Conservation (phyloP, 2,888 invertebrate species). For the Opisthograptis luteolata region DNA sequence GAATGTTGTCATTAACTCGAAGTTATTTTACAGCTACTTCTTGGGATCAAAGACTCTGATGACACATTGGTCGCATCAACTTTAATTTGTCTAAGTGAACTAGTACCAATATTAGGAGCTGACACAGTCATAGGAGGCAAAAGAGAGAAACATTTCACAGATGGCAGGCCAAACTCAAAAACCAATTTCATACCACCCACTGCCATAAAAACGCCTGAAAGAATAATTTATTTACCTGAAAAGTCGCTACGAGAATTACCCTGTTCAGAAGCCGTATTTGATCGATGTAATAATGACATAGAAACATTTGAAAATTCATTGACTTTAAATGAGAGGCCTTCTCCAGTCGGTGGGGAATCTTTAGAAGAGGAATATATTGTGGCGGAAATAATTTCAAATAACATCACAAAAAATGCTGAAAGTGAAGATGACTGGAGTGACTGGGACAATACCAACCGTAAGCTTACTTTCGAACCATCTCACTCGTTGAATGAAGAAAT, state of each 20-base stretch:
- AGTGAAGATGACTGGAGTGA: conserved; percentile 92
- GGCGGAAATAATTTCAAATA: conserved; percentile 55
- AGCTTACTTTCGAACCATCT: conserved; percentile 44
- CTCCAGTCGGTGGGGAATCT: conserved; percentile 94
- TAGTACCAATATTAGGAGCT: conserved; percentile 94
- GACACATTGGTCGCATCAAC: conserved; percentile 93
- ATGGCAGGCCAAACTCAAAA: conserved; percentile 90
- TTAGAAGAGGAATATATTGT: conserved; percentile 68
- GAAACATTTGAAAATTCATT: conserved; percentile 63
- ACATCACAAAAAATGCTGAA: conserved; percentile 64
- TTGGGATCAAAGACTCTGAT: conserved; percentile 94
- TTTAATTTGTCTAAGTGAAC: conserved; percentile 90
- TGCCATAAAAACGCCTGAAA: conserved; percentile 39
- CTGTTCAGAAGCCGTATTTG: conserved; percentile 62
- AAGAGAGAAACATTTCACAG: conserved; percentile 91
- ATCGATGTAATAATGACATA: conserved; percentile 49
- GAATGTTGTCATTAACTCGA: background rate
- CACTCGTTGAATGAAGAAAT: conserved; percentile 32
- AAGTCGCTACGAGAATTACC: conserved; percentile 64
- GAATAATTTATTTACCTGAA: conserved; percentile 44
- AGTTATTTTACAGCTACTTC: conserved; percentile 85
- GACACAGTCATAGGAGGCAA: conserved; percentile 93
- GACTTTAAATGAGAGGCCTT: conserved; percentile 88
- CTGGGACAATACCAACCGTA: conserved; percentile 87
- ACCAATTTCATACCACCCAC: conserved; percentile 35